Percentiles rank a stretch among this genome's conserved stretches.
Conservation (phyloP, 2,888 invertebrate species). For the Neoaliturus tenellus region DNA sequence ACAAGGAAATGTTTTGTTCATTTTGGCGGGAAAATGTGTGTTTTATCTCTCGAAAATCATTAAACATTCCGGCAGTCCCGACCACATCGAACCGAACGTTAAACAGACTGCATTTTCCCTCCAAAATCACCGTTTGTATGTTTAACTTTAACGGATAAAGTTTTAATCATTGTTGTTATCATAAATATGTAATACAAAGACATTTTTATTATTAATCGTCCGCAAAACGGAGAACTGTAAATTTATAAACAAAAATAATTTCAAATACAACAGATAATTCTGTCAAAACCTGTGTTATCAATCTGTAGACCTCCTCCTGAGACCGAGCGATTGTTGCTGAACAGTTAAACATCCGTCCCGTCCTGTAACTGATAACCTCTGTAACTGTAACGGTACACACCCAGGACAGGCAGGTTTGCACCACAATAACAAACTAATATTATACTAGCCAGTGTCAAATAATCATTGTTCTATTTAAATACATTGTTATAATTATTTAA, state of each 20-base stretch:
- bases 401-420: slow-evolving; percentile 3
- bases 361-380: neutral
- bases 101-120: slow-evolving; percentile 47
- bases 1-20: slow-evolving; percentile 44
- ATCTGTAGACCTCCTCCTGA: slow-evolving; percentile 36
- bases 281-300: slow-evolving; percentile 35
- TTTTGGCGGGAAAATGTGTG: slow-evolving; percentile 55
- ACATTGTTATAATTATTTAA: neutral
- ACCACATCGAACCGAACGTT: slow-evolving; percentile 5
- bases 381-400: no score
- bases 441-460: slow-evolving; percentile 23
- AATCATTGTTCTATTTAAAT: neutral
- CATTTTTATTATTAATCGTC: slow-evolving; percentile 41
- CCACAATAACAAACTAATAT: no score
- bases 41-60: neutral
- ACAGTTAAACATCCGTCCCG: slow-evolving; percentile 8
- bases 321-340: neutral
- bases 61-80: slow-evolving; percentile 34
- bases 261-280: slow-evolving; percentile 52
- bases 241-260: slow-evolving; percentile 42
- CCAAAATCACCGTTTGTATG: slow-evolving; percentile 36
- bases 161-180: slow-evolving; percentile 40
- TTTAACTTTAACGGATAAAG: slow-evolving; percentile 44
- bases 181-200: slow-evolving; percentile 48
- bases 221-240: slow-evolving; percentile 39